Conservation (phyloP, 1,140 invertebrate species). For the Capitella teleta region DNA sequence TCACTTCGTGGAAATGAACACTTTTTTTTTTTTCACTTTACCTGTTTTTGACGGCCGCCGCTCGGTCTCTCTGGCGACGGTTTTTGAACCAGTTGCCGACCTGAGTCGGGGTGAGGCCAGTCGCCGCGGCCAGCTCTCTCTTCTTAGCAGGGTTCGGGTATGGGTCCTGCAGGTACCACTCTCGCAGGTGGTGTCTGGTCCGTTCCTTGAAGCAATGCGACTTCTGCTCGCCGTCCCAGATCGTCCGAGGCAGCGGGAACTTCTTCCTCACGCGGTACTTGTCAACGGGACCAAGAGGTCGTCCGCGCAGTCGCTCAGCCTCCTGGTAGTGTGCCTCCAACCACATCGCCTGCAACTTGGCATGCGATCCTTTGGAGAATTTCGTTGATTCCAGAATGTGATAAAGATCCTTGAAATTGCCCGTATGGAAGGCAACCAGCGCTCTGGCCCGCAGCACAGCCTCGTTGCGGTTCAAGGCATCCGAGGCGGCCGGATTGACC, state of each 20-base stretch:
- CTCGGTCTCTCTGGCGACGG: constrained; percentile 89
- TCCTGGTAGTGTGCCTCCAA: constrained; percentile 97
- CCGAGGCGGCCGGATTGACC: constrained; percentile 56
- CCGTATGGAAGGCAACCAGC: constrained; percentile 93
- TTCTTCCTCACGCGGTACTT: constrained; percentile 99
- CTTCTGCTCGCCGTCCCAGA: constrained; percentile 99
- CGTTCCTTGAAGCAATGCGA: constrained; percentile 99
- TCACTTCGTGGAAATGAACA: too few species aligned
- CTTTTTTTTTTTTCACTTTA: too few species aligned
- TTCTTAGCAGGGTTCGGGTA: constrained; percentile 99
- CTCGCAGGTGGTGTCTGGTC: constrained; percentile 81
- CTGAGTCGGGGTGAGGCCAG: constrained; percentile 95
- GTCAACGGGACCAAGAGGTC: constrained; percentile 94
- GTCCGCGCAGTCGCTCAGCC: constrained; percentile 86
- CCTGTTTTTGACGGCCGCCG: constrained; percentile 98
- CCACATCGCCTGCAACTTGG: constrained; percentile 89
- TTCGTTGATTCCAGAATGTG: constrained; percentile 90
- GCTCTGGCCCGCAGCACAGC: constrained; percentile 86
- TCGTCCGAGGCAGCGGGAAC: constrained; percentile 93
- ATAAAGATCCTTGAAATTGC: constrained; percentile 86
- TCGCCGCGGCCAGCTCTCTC: constrained; percentile 89
- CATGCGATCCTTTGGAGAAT: constrained; percentile 92
- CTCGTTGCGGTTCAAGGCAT: constrained; percentile 87
- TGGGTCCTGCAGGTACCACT: constrained; percentile 98
- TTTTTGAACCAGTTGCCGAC: constrained; percentile 99